These are phyloP conservation scores for Psilanteris sp. DNA, from an alignment of 1,140 invertebrate species.

Conservation along the genomic window DNA sequence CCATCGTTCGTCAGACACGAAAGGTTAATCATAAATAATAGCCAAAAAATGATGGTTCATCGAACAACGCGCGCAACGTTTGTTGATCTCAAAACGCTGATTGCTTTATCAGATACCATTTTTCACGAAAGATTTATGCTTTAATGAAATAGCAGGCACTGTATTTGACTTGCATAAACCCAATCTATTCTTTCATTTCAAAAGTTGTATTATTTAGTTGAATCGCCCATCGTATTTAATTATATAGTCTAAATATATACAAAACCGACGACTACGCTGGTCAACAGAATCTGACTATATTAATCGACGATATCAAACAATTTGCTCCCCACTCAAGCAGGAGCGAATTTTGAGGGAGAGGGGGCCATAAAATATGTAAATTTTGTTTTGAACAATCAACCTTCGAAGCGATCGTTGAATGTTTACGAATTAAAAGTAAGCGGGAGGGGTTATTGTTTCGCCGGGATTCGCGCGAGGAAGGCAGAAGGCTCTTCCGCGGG, in stretches of 20 bases:
- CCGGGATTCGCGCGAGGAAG: neutral
- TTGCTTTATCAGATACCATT: constrained; percentile 47
- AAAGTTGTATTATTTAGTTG: no score
- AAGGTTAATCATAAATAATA: constrained; percentile 48
- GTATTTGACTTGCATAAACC: no score
- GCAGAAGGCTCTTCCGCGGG: constrained; percentile 32
- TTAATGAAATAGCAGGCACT: constrained; percentile 33
- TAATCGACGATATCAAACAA: no score
- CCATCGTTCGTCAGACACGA: constrained; percentile 26
- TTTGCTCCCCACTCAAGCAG: no score
- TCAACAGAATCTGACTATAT: no score
- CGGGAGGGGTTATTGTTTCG: neutral
- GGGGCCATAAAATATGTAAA: no score
- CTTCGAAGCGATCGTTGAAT: neutral
- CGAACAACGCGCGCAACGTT: constrained; percentile 18
- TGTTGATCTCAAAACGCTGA: constrained; percentile 19
- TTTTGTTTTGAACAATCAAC: no score
- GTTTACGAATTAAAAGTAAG: neutral
- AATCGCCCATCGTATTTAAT: no score
- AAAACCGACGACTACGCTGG: no score
- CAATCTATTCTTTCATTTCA: no score
- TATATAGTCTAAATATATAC: no score
- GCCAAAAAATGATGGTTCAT: constrained; percentile 47
- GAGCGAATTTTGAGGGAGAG: no score
- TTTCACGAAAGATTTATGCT: constrained; percentile 17